Evolutionary conservation across 2,797 vertebrate genomes (phyloP).

Genomic region (Pyrrhura leucotis): DNA sequence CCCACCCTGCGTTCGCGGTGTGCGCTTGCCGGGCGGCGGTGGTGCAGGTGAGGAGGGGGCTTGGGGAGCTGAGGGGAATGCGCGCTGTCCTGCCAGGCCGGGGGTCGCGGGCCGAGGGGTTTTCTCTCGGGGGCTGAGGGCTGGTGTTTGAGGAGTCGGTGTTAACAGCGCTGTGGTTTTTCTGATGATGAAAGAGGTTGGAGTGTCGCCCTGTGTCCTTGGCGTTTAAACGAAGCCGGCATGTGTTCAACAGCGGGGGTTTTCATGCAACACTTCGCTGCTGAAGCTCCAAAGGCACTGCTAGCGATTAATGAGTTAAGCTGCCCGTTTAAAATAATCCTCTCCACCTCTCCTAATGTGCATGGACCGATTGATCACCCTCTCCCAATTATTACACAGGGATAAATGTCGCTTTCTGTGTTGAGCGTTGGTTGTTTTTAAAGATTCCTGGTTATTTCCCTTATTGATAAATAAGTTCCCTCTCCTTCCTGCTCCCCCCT

Average conservation of each 20-base stretch:
- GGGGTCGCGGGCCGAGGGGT: background rate
- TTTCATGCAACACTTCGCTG: slow-evolving; percentile 5
- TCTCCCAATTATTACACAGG: background rate
- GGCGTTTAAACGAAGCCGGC: slow-evolving; percentile 7
- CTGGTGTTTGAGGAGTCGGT: background rate
- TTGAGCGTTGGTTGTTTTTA: background rate
- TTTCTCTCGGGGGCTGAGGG: background rate
- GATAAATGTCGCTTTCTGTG: background rate
- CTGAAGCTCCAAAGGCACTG: background rate
- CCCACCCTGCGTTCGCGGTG: background rate
- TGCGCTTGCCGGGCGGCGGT: background rate
- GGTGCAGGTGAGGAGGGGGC: slow-evolving; percentile 23
- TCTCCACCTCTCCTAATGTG: background rate
- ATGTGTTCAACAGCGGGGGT: background rate
- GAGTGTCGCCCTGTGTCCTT: slow-evolving; percentile 19
- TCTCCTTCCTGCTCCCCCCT: slow-evolving; percentile 47
- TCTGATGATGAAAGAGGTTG: slow-evolving; percentile 19
- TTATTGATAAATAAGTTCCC: slow-evolving; percentile 58
- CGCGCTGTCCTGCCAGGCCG: background rate
- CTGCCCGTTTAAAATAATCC: slow-evolving; percentile 10
- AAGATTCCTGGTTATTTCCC: slow-evolving; percentile 24
- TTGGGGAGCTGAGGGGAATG: background rate
- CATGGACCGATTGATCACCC: background rate
- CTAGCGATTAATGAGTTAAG: background rate
- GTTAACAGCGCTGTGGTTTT: slow-evolving; percentile 6